Percentiles rank a stretch among this genome's conserved stretches.
Evolutionary conservation across 2,797 vertebrate genomes (phyloP).

Genomic region (Gymnocypris eckloni): DNA sequence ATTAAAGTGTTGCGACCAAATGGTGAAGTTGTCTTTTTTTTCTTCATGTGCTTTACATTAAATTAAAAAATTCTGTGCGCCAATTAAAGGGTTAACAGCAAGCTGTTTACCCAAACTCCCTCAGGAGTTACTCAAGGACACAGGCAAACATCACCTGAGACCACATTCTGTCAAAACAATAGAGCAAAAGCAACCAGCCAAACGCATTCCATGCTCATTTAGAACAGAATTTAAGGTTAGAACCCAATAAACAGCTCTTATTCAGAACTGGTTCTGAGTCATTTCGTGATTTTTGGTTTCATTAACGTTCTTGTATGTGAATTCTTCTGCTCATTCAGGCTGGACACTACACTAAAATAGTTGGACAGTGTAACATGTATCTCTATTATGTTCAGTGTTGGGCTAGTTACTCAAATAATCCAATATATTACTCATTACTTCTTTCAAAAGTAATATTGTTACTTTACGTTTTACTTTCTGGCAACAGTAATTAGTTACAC

Average conservation of each 20-base stretch:
- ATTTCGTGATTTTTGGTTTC: neutral
- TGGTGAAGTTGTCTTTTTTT: neutral
- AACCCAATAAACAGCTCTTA: neutral
- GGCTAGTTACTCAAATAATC: too few relatives aligned
- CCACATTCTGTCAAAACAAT: constrained; percentile 53
- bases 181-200: constrained; percentile 19
- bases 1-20: constrained; percentile 32
- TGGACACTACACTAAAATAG: neutral
- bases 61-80: constrained; percentile 37
- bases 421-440: too few relatives aligned
- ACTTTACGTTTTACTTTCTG: too few relatives aligned
- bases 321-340: neutral
- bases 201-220: constrained; percentile 24
- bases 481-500: too few relatives aligned
- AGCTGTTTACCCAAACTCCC: constrained; percentile 51
- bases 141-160: constrained; percentile 52
- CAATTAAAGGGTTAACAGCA: constrained; percentile 51
- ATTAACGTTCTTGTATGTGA: neutral
- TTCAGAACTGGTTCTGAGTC: neutral
- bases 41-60: constrained; percentile 40
- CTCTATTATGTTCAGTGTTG: neutral
- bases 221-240: neutral
- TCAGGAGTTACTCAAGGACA: constrained; percentile 44
- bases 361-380: neutral
- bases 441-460: too few relatives aligned